Evolutionary conservation across 2,888 invertebrate genomes (phyloP).

Genomic region (Pollenia griseotomentosa): DNA sequence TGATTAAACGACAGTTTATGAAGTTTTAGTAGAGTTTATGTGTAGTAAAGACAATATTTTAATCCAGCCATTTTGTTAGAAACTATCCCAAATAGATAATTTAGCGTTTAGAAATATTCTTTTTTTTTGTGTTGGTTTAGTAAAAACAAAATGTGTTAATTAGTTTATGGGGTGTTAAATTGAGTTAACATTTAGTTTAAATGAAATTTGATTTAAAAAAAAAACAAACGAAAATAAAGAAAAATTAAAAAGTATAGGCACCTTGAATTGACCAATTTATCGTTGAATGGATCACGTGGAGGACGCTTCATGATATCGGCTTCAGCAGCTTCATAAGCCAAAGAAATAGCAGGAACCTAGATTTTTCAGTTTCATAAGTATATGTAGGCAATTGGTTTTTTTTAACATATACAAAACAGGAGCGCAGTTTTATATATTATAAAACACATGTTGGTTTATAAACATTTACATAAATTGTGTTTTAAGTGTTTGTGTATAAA

Average conservation of each 20-base stretch:
- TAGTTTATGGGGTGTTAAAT: conserved; percentile 42
- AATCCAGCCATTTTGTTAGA: conserved; percentile 73
- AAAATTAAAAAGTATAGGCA: conserved; percentile 77
- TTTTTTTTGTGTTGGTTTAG: conserved; percentile 40
- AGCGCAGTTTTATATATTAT: conserved; percentile 28
- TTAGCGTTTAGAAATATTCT: conserved; percentile 4
- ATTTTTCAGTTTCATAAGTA: conserved; percentile 57
- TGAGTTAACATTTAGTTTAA: conserved; percentile 49
- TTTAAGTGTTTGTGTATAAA: not conserved
- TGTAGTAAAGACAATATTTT: conserved; percentile 15
- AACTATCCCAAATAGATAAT: conserved; percentile 37
- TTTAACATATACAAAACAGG: conserved; percentile 44
- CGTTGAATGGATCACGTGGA: conserved; percentile 92
- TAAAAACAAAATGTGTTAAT: conserved; percentile 54
- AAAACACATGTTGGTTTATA: not conserved
- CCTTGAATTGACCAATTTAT: conserved; percentile 92
- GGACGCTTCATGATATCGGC: conserved; percentile 95
- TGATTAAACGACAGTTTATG: no score
- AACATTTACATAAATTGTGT: not conserved
- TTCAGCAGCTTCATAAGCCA: conserved; percentile 94
- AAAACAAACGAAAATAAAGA: conserved; percentile 44
- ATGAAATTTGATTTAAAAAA: conserved; percentile 17
- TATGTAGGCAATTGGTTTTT: not conserved
- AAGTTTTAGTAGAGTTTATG: conserved; percentile 1
- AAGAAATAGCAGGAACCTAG: conserved; percentile 91